These are phyloP conservation scores for Dermochelys coriacea DNA, from an alignment of 2,797 vertebrate species.

Conservation along the genomic window DNA sequence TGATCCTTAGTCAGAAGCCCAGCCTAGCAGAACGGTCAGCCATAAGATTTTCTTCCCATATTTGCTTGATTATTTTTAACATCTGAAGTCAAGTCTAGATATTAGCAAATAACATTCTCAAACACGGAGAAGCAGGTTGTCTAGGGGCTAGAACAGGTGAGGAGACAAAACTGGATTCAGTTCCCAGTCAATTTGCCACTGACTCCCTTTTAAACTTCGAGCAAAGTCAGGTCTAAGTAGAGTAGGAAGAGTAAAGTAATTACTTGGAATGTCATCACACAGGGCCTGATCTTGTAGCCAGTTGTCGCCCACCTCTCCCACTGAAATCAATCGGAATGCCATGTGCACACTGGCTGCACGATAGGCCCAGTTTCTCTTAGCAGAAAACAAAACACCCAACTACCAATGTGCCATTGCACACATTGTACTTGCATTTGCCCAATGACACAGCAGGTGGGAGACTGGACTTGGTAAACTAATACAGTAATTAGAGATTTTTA, in stretches of 20 bases:
- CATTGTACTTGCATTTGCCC: background rate
- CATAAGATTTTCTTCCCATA: background rate
- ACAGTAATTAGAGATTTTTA: constrained; percentile 1
- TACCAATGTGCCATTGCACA: background rate
- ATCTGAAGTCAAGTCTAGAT: background rate
- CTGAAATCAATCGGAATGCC: background rate
- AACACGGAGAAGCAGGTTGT: background rate
- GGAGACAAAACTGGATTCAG: background rate
- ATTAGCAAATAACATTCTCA: background rate
- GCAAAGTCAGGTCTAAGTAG: background rate
- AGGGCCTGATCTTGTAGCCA: constrained; percentile 12
- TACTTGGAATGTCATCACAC: background rate
- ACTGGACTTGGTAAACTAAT: constrained; percentile 3
- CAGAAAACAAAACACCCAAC: background rate
- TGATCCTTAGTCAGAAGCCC: background rate
- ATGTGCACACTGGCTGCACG: background rate
- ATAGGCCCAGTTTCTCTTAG: background rate
- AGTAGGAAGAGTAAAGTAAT: background rate
- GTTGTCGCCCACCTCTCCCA: background rate
- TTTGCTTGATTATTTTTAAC: constrained; percentile 24
- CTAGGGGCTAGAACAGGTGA: background rate
- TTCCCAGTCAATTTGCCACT: background rate
- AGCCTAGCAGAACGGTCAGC: background rate
- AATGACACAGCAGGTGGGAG: background rate
- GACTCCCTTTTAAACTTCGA: background rate